phyloP scores from a whole-genome alignment of 92 coral and sea anemone genomes.

The Actinostola sp. region DNA sequence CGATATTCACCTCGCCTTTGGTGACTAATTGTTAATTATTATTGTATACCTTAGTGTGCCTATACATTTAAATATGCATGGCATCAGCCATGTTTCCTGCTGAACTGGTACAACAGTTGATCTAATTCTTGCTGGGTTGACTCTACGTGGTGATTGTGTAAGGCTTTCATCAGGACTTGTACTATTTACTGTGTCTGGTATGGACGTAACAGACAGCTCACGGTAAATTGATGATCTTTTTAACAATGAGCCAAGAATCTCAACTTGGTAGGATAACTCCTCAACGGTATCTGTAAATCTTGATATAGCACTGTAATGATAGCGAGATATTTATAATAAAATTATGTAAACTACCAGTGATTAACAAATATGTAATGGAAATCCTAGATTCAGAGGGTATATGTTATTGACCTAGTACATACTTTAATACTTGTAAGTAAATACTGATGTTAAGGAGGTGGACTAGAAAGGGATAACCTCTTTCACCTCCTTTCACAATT shows the following conservation, averaged over 20 bases:
- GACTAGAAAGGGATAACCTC: too few relatives aligned
- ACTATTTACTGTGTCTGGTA: conserved; percentile 83
- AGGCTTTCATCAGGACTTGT: conserved; percentile 77
- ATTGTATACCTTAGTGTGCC: conserved; percentile 87
- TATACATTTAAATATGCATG: conserved; percentile 95
- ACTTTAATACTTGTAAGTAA: too few relatives aligned
- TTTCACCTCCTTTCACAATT: too few relatives aligned
- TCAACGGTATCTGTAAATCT: conserved; percentile 91
- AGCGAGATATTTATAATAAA: too few relatives aligned
- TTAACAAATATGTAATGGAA: too few relatives aligned
- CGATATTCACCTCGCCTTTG: too few relatives aligned
- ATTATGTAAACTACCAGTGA: background rate
- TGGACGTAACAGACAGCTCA: conserved; percentile 88
- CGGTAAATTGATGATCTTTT: conserved; percentile 81
- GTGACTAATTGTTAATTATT: background rate
- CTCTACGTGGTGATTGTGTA: conserved; percentile 68
- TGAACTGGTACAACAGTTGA: conserved; percentile 74
- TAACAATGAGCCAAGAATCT: conserved; percentile 73
- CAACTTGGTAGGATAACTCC: conserved; percentile 87
- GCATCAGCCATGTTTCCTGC: conserved; percentile 90
- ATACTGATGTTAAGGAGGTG: too few relatives aligned
- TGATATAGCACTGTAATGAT: conserved; percentile 72
- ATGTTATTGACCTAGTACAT: too few relatives aligned
- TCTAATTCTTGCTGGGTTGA: conserved; percentile 61
- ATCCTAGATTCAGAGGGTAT: too few relatives aligned